A percentile compares a stretch with the other conserved stretches of the same genome.
Conservation (phyloP, 2,113 vertebrate genomes). For the Toxotes chatareus region DNA sequence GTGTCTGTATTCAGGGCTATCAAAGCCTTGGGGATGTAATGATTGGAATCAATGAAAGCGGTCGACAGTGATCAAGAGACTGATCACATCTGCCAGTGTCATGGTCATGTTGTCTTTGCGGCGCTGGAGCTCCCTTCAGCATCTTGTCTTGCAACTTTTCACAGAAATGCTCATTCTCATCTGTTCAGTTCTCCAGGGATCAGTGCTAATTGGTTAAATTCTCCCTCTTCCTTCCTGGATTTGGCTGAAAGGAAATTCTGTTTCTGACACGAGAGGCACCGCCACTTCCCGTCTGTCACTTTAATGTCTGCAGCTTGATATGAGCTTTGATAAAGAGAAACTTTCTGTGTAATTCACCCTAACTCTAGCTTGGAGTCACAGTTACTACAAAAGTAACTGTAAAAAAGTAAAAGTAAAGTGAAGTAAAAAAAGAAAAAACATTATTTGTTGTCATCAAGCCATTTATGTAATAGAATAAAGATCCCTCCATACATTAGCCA, state of each 20-base stretch:
- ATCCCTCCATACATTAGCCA: not conserved
- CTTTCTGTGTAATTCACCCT: not conserved
- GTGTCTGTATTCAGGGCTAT: not conserved
- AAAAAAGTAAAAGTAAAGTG: not conserved
- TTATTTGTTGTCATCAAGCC: not conserved
- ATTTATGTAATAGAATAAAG: not conserved
- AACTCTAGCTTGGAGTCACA: not conserved
- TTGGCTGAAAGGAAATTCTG: conserved; percentile 21
- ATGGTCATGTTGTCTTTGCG: not conserved
- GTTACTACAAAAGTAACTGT: not conserved
- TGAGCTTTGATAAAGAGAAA: conserved; percentile 14
- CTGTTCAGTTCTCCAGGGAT: not conserved
- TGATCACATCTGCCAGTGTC: not conserved
- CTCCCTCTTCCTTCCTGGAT: conserved; percentile 17
- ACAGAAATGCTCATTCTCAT: not conserved
- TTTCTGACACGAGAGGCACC: conserved; percentile 21
- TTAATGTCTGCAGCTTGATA: not conserved
- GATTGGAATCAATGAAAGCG: conserved; percentile 4
- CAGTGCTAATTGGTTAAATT: conserved; percentile 35
- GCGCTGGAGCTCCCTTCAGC: not conserved
- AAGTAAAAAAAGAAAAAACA: not conserved
- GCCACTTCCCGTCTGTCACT: conserved; percentile 34
- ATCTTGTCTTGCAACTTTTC: not conserved
- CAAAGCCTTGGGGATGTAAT: not conserved
- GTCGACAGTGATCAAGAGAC: conserved; percentile 10